Conservation (phyloP, 1,140 invertebrate genomes). For the Propsilocerus akamusi region DNA sequence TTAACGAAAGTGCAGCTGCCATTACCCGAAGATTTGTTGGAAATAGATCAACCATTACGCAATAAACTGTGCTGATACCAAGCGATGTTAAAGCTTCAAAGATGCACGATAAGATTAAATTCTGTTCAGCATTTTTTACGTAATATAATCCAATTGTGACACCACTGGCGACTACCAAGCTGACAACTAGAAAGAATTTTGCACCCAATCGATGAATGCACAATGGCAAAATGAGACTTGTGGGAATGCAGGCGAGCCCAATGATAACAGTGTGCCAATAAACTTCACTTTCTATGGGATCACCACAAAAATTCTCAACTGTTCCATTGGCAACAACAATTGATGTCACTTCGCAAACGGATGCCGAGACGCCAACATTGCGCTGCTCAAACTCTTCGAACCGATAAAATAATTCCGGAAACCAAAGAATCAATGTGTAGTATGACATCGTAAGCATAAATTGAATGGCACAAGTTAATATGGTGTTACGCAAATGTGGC, state of each 20-base stretch:
- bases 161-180: constrained; percentile 45
- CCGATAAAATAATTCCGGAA: constrained; percentile 58
- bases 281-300: constrained; percentile 39
- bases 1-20: constrained; percentile 51
- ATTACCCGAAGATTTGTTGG: constrained; percentile 62
- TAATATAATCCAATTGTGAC: constrained; percentile 60
- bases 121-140: constrained; percentile 45
- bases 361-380: constrained; percentile 38
- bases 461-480: constrained; percentile 52
- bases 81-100: constrained; percentile 57
- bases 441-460: constrained; percentile 58
- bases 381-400: constrained; percentile 46
- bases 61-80: constrained; percentile 53
- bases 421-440: constrained; percentile 70
- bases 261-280: constrained; percentile 52
- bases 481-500: constrained; percentile 46
- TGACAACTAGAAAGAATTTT: constrained; percentile 50
- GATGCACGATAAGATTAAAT: constrained; percentile 50
- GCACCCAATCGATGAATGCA: constrained; percentile 51
- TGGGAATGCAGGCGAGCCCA: constrained; percentile 51
- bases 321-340: constrained; percentile 24
- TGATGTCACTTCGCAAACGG: constrained; percentile 50
- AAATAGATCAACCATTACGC: constrained; percentile 55
- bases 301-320: constrained; percentile 30
- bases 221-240: constrained; percentile 47